These are phyloP conservation scores for Strongylocentrotus purpuratus DNA, from an alignment of 35 echinoderm and acorn worm genomes.

Conservation along the genomic window DNA sequence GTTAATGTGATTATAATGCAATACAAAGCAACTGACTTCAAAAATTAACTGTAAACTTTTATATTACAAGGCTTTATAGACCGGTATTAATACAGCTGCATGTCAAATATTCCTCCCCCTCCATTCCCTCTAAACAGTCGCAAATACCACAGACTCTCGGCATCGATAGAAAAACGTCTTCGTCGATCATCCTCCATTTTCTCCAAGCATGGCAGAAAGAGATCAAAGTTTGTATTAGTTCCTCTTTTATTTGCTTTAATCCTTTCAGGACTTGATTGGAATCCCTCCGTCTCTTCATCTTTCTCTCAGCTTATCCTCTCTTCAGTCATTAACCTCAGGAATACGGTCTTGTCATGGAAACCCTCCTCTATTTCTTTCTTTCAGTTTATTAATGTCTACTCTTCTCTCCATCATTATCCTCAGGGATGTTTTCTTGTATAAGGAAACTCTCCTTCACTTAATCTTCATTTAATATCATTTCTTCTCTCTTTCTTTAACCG, in stretches of 20 bases:
- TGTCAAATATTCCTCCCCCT: not conserved
- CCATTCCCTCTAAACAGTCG: not conserved
- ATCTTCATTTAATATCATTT: too few species aligned
- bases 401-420: not conserved
- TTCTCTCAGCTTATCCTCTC: not conserved
- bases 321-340: not conserved
- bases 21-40: too few species aligned
- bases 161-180: not conserved
- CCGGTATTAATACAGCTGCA: not conserved
- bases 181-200: conserved; percentile 22
- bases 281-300: not conserved
- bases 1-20: too few species aligned
- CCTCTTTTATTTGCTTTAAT: not conserved
- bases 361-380: not conserved
- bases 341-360: not conserved
- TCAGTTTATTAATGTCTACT: not conserved
- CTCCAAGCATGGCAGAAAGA: conserved; percentile 1
- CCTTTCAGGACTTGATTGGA: not conserved
- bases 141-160: not conserved
- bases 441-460: too few species aligned
- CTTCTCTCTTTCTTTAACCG: too few species aligned
- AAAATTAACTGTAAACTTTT: too few species aligned
- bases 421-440: too few species aligned
- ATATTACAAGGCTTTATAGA: not conserved
- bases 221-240: conserved; percentile 18